Percentiles rank a stretch among this genome's conserved stretches.
Conservation (phyloP, 1,140 invertebrate genomes). For the Leptinotarsa texana region DNA sequence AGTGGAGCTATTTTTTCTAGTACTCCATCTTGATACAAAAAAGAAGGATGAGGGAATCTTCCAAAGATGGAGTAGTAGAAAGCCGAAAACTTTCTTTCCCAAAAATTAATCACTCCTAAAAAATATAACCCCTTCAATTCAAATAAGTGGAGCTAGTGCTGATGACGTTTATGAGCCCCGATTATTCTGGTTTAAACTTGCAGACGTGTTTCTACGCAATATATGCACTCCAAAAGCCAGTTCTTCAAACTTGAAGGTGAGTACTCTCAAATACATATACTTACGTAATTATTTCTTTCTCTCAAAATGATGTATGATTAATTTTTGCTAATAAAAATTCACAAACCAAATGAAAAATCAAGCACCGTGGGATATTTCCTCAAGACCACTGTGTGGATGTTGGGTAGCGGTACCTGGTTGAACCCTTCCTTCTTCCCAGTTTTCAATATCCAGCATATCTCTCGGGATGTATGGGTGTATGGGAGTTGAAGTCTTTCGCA, state of each 20-base stretch:
- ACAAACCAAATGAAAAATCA: too few relatives aligned
- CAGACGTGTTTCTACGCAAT: slow-evolving; percentile 20
- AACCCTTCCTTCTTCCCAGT: slow-evolving; percentile 14
- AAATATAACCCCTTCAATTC: too few relatives aligned
- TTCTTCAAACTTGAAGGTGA: slow-evolving; percentile 26
- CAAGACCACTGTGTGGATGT: neutral
- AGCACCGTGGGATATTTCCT: slow-evolving; percentile 3
- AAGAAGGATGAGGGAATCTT: too few relatives aligned
- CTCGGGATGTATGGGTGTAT: neutral
- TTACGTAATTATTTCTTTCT: neutral
- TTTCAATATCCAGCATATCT: slow-evolving; percentile 25
- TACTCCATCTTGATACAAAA: too few relatives aligned
- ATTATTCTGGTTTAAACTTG: slow-evolving; percentile 25
- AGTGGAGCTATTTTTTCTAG: slow-evolving; percentile 12
- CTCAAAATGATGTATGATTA: neutral
- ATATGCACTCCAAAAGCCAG: slow-evolving; percentile 23
- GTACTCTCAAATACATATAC: slow-evolving; percentile 16
- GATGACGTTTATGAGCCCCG: slow-evolving; percentile 23
- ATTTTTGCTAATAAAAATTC: too few relatives aligned
- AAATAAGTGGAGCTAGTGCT: slow-evolving; percentile 15
- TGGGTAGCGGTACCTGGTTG: slow-evolving; percentile 6
- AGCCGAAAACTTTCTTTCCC: too few relatives aligned
- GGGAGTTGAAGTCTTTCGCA: slow-evolving; percentile 20
- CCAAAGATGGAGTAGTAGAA: too few relatives aligned
- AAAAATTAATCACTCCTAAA: too few relatives aligned